A percentile compares a stretch with the other conserved stretches of the same genome.
Evolutionary conservation across 2,888 invertebrate genomes (phyloP).

Genomic region (Abscondita cerata): DNA sequence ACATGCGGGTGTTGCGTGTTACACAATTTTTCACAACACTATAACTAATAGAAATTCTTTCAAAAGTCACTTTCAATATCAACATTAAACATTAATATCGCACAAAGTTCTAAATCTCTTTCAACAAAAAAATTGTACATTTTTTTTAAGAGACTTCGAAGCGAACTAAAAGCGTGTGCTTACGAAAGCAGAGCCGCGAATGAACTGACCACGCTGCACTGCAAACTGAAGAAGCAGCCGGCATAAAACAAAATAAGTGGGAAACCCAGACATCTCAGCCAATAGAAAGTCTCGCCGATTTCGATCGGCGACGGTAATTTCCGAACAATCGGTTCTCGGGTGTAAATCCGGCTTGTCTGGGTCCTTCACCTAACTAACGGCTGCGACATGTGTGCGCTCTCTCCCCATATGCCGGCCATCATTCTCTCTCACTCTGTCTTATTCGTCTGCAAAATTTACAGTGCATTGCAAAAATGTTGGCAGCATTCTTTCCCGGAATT

Average conservation of each 20-base stretch:
- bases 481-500: slow-evolving; percentile 36
- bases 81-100: too few species aligned
- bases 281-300: slow-evolving; percentile 32
- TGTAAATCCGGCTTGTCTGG: slow-evolving; percentile 59
- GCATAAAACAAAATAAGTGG: slow-evolving; percentile 38
- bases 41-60: slow-evolving; percentile 1
- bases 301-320: slow-evolving; percentile 38
- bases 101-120: too few species aligned
- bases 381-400: slow-evolving; percentile 49
- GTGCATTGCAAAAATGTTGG: slow-evolving; percentile 49
- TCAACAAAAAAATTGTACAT: neutral
- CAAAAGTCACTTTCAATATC: neutral
- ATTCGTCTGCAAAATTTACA: slow-evolving; percentile 40
- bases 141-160: too few species aligned
- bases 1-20: slow-evolving; percentile 18
- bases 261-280: slow-evolving; percentile 26
- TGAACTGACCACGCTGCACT: slow-evolving; percentile 52
- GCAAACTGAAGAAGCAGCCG: slow-evolving; percentile 48
- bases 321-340: slow-evolving; percentile 43
- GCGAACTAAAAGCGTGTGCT: neutral
- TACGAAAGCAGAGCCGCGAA: slow-evolving; percentile 28
- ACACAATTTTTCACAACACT: slow-evolving; percentile 25
- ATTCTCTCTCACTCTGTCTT: slow-evolving; percentile 34
- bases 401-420: slow-evolving; percentile 37
- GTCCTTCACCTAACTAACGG: slow-evolving; percentile 62